Conservation (phyloP, 2,888 invertebrate genomes). For the Aethes cnicana region DNA sequence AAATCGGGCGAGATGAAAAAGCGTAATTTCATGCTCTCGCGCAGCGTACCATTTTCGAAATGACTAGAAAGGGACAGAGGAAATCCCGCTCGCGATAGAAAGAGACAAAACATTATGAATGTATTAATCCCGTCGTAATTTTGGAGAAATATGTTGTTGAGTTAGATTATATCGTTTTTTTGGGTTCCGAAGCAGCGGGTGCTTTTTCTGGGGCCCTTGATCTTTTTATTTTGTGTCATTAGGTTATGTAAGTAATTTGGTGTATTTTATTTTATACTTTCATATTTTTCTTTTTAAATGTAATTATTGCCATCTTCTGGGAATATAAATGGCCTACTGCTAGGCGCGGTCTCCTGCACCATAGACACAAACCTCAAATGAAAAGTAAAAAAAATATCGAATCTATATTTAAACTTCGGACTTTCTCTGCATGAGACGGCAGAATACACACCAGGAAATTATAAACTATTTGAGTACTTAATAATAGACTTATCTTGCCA, state of each 20-base stretch:
- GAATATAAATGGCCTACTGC: too few species aligned
- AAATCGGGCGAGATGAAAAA: slow-evolving; percentile 68
- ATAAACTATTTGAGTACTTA: too few species aligned
- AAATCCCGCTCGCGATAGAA: slow-evolving; percentile 35
- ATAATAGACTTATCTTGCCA: too few species aligned
- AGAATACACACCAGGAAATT: too few species aligned
- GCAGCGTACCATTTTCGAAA: slow-evolving; percentile 73
- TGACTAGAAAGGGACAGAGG: slow-evolving; percentile 49
- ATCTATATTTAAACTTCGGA: too few species aligned
- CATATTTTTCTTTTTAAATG: too few species aligned
- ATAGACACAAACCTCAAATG: too few species aligned
- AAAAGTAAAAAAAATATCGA: too few species aligned
- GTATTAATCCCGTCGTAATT: slow-evolving; percentile 78
- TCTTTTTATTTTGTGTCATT: slow-evolving; percentile 2
- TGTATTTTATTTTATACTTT: too few species aligned
- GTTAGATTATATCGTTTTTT: slow-evolving; percentile 43
- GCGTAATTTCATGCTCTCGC: slow-evolving; percentile 77
- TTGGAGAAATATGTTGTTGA: slow-evolving; percentile 71
- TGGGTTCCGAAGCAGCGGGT: slow-evolving; percentile 17
- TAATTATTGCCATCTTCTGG: too few species aligned
- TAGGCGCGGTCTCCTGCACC: too few species aligned
- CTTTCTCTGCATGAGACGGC: too few species aligned
- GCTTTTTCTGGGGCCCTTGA: background rate
- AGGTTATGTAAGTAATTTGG: background rate
- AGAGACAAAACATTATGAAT: slow-evolving; percentile 61